These are phyloP conservation scores for Tenebrio molitor DNA, from an alignment of 1,140 invertebrate genomes.

Conservation along the genomic window DNA sequence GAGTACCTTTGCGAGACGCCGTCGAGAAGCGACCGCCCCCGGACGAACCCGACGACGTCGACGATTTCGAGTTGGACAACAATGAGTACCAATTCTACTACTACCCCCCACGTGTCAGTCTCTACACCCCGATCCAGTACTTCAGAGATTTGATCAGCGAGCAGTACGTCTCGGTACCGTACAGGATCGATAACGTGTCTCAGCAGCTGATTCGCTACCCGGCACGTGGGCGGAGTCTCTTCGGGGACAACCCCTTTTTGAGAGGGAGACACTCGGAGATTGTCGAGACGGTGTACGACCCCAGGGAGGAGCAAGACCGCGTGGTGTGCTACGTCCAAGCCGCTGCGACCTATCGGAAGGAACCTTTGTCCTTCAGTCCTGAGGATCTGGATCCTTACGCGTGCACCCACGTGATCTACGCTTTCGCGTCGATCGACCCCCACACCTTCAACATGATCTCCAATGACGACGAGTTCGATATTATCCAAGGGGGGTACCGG, in stretches of 20 bases:
- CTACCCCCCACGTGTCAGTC: slow-evolving; percentile 16
- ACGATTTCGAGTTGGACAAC: slow-evolving; percentile 65
- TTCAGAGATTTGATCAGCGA: slow-evolving; percentile 48
- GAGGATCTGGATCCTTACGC: slow-evolving; percentile 77
- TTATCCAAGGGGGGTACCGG: slow-evolving; percentile 72
- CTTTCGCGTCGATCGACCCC: slow-evolving; percentile 80
- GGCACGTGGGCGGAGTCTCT: slow-evolving; percentile 45
- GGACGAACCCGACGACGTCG: slow-evolving; percentile 68
- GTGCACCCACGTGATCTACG: slow-evolving; percentile 88
- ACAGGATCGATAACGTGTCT: slow-evolving; percentile 60
- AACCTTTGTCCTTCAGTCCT: slow-evolving; percentile 76
- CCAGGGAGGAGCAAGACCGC: slow-evolving; percentile 55
- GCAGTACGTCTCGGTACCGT: slow-evolving; percentile 42
- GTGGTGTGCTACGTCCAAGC: slow-evolving; percentile 80
- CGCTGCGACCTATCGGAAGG: slow-evolving; percentile 75
- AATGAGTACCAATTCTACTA: not conserved
- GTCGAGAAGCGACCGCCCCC: slow-evolving; percentile 76
- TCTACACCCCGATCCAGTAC: slow-evolving; percentile 47
- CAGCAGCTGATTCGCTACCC: slow-evolving; percentile 59
- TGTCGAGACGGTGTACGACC: slow-evolving; percentile 11
- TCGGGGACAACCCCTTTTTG: slow-evolving; percentile 20
- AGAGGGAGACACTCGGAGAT: slow-evolving; percentile 1
- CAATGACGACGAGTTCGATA: slow-evolving; percentile 72
- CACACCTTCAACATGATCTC: slow-evolving; percentile 73
- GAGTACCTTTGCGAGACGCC: slow-evolving; percentile 74